Base-by-base conservation (phyloP, 2,113 vertebrate genomes). In the Glaucomys volans region DNA sequence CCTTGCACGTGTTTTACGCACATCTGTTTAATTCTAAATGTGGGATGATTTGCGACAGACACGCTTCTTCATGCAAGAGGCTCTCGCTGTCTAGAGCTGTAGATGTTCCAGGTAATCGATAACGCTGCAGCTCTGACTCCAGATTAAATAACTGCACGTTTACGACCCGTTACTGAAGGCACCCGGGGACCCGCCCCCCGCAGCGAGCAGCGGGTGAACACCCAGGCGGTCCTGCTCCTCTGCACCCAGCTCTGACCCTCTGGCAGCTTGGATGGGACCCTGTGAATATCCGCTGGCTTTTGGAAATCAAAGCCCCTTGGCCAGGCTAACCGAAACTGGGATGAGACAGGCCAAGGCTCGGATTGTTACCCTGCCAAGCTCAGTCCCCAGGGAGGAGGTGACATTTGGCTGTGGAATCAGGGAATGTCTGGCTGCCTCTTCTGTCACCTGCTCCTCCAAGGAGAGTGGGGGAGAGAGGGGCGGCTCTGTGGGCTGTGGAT, bases 111-210 rank as follows among this genome's bases (percentile, higher is more conserved):
- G 92, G 90, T 84, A 92, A 98, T 97, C 83, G 26, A 96, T 95
- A 91, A 76, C 17, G 32, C 52, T 95, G 94, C 72, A 14, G 54
- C 44, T 64, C 95, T 85, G 91, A 59, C 88, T 94, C 79, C 96
- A 97, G 90, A 97, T 97, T 97, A 91, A 97, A 96, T 96, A 94
- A 96, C 81, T n/a, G 59, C 72, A 84, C 66, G 20, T 86, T 96
- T 95, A 97, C 92, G 81, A 75, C 87, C 94, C 91, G 91, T 97
- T 95, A 95, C 96, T 83, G 88, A 96, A 95, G 93, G 26, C 40
- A 28, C 12, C 13, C 90, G 2, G 8, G 90, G 83, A 80, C 47
- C 54, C 1, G 30, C 75, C 69, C 17, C 79, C 71, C 30, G 40
- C 6, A 87, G 47, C 93, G 16, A 4, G 5, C 10, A 0, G 12